phyloP scores from a whole-genome alignment of 1,140 invertebrate species.

The Bombus confusus region DNA sequence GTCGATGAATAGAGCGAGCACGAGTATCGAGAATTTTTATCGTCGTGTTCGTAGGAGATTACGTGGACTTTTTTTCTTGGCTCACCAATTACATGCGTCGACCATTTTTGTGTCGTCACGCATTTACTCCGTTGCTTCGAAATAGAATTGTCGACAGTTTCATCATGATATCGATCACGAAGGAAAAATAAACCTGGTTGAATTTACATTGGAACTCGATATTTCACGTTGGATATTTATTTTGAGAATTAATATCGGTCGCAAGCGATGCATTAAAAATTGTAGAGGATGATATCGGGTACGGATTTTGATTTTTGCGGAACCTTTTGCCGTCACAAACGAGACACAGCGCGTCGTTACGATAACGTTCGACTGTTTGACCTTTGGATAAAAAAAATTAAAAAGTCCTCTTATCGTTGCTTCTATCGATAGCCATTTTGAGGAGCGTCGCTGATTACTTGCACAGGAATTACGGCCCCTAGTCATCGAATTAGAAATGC shows the following conservation, averaged over 20 bases:
- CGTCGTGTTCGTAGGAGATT: background rate
- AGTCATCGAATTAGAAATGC: background rate
- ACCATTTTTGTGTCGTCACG: background rate
- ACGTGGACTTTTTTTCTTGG: background rate
- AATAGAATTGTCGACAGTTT: background rate
- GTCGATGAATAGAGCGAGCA: background rate
- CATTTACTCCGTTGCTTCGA: background rate
- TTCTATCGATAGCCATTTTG: slow-evolving; percentile 56
- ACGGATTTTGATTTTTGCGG: slow-evolving; percentile 5
- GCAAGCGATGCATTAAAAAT: slow-evolving; percentile 33
- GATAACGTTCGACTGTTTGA: slow-evolving; percentile 75
- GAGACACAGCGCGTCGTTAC: slow-evolving; percentile 55
- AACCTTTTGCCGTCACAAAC: slow-evolving; percentile 13
- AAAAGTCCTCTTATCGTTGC: slow-evolving; percentile 68
- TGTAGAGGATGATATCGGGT: background rate
- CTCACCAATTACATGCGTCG: background rate
- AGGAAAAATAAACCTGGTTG: slow-evolving; percentile 13
- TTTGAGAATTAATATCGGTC: slow-evolving; percentile 56
- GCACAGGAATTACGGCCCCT: background rate
- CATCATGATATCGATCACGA: slow-evolving; percentile 23
- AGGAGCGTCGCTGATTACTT: background rate
- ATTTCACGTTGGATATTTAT: slow-evolving; percentile 59
- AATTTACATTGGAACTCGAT: slow-evolving; percentile 27
- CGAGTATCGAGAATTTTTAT: background rate
- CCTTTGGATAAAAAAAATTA: slow-evolving; percentile 71